Base-by-base conservation (phyloP, 2,888 invertebrate species). In the Anoplius nigerrimus region DNA sequence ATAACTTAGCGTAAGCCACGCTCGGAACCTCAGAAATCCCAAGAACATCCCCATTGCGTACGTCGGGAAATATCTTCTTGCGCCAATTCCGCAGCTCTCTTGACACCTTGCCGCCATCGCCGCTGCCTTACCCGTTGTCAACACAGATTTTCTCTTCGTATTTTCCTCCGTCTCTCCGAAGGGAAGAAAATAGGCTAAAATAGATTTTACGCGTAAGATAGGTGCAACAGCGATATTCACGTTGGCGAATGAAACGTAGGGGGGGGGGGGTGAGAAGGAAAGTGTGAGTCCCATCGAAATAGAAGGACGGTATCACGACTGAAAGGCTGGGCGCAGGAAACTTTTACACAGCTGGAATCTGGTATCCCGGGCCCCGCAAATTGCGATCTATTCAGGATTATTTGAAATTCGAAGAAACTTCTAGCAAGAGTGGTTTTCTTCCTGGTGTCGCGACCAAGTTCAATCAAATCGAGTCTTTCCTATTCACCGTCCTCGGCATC, bases 371-470 rank as follows among this genome's bases (percentile, higher is more conserved):
- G 80, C 79, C 76, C 82, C 82, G 75, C 82, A 85, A 86, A 86
- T 86, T 86, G 84, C 86, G 76, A 82, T 81, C 84, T 76, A 84
- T 86, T 86, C 85, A 83, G 71, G 75, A 85, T 84, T 83, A 84
- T 85, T 84, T 82, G 84, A 83, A 84, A 86, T 84, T 82, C 84
- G 83, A 75, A 74, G 82, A 82, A 83, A 85, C 79, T 83, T 82
- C 74, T 73, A 63, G 74, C 64, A 66, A 69, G 69, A 75, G 78
- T 76, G 78, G 73, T 80, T 81, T 78, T 76, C 78, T 72, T 74
- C 71, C 53, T 59, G 78, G 78, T 78, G 81, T 83, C 82, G 80
- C 79, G 76, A 79, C 66, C 68, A 71, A 84, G 80, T 84, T 84
- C 83, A 82, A 86, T 86, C 84, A 83, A 86, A 82, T 86, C 80